phyloP scores from a whole-genome alignment of 2,888 invertebrate species.

The Brassicogethes aeneus region DNA sequence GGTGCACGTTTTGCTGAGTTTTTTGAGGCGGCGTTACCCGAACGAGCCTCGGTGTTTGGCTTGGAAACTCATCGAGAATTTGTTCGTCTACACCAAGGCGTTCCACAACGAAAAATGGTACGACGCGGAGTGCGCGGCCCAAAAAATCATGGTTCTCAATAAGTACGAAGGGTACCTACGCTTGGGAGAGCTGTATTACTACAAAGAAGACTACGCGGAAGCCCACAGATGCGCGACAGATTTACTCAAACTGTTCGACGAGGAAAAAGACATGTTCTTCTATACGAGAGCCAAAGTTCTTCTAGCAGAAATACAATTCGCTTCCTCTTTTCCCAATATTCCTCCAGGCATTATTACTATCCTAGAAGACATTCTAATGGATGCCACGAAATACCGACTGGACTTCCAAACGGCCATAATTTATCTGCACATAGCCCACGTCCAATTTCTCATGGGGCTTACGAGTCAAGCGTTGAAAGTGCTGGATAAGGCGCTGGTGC shows the following conservation, averaged over 20 bases:
- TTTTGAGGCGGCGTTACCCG: slow-evolving; percentile 55
- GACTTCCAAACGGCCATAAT: slow-evolving; percentile 67
- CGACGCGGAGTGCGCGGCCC: slow-evolving; percentile 59
- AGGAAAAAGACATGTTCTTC: slow-evolving; percentile 46
- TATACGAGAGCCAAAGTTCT: slow-evolving; percentile 61
- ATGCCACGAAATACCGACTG: slow-evolving; percentile 65
- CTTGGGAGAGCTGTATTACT: slow-evolving; percentile 47
- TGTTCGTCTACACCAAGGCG: slow-evolving; percentile 38
- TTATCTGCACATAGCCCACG: slow-evolving; percentile 71
- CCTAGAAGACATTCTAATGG: slow-evolving; percentile 62
- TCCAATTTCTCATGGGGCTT: slow-evolving; percentile 66
- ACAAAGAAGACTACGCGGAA: slow-evolving; percentile 43
- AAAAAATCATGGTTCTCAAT: slow-evolving; percentile 58
- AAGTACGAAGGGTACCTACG: slow-evolving; percentile 56
- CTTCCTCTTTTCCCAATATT: slow-evolving; percentile 45
- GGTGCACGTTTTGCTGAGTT: slow-evolving; percentile 49
- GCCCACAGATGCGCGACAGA: slow-evolving; percentile 42
- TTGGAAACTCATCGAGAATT: slow-evolving; percentile 61
- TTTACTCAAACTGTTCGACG: slow-evolving; percentile 46
- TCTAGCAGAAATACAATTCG: slow-evolving; percentile 56
- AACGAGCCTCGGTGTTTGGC: slow-evolving; percentile 51
- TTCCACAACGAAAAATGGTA: slow-evolving; percentile 54
- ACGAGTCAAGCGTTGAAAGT: slow-evolving; percentile 65
- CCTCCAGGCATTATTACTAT: slow-evolving; percentile 48
- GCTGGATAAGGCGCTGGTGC: slow-evolving; percentile 47